phyloP scores from a whole-genome alignment of 2,888 invertebrate genomes.

The Athalia rosae region DNA sequence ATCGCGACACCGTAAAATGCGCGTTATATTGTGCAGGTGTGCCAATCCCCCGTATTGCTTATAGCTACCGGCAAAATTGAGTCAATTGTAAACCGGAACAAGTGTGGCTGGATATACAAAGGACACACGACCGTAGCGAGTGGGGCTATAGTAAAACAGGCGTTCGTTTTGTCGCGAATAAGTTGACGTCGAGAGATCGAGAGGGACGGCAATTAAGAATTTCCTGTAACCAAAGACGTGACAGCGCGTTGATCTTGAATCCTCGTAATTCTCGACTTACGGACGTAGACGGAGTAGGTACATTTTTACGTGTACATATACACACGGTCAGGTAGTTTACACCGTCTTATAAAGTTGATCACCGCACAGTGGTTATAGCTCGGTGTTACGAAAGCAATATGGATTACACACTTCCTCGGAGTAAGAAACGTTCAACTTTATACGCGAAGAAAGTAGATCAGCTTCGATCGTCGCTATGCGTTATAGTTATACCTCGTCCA shows the following conservation, averaged over 20 bases:
- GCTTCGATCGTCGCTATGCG: background rate
- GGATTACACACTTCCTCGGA: conserved; percentile 37
- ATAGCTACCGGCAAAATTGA: no score
- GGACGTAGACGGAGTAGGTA: background rate
- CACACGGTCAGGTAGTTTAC: background rate
- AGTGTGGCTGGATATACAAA: no score
- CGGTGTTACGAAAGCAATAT: conserved; percentile 35
- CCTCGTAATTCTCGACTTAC: conserved; percentile 32
- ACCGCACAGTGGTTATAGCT: background rate
- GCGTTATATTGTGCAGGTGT: no score
- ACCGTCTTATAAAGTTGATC: no score
- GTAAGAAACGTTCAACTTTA: background rate
- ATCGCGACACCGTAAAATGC: no score
- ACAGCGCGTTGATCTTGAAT: conserved; percentile 29
- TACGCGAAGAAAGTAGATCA: conserved; percentile 39
- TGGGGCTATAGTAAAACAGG: no score
- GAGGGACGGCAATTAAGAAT: conserved; percentile 15
- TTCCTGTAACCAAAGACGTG: conserved; percentile 25
- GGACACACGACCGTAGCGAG: no score
- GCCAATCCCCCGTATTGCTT: no score
- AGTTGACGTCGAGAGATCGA: background rate
- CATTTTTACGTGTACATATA: background rate
- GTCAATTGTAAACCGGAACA: no score
- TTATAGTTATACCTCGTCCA: no score
- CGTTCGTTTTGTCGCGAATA: background rate